Percentiles rank a stretch among this genome's conserved stretches.
These are phyloP conservation scores for Caenorhabditis brenneri DNA, from an alignment of 1,140 invertebrate genomes.

Conservation along the genomic window DNA sequence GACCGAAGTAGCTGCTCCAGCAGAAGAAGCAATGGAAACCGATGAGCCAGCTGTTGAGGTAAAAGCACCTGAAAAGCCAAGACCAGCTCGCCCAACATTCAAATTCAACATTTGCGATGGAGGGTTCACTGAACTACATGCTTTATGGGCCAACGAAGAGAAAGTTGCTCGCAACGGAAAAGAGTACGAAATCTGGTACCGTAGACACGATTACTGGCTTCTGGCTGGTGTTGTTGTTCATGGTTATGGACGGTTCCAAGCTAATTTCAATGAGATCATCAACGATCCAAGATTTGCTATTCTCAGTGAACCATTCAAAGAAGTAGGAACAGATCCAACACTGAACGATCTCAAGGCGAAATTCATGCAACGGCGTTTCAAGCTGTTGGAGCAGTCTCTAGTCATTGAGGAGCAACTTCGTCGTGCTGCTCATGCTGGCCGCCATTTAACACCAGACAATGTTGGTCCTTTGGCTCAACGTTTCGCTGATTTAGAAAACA, in stretches of 20 bases:
- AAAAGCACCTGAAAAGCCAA: not conserved
- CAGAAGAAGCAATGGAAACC: constrained; percentile 10
- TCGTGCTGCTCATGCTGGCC: constrained; percentile 94
- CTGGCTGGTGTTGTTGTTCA: constrained; percentile 95
- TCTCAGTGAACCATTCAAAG: constrained; percentile 99
- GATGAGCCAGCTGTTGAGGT: constrained; percentile 6
- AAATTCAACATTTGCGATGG: constrained; percentile 99
- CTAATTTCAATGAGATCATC: constrained; percentile 89
- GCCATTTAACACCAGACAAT: constrained; percentile 83
- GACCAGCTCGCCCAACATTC: constrained; percentile 78
- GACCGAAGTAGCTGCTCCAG: constrained; percentile 45
- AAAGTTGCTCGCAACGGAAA: constrained; percentile 86
- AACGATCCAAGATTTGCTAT: constrained; percentile 95
- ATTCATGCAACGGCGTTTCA: constrained; percentile 95
- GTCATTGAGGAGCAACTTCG: constrained; percentile 98
- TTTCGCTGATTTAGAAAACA: constrained; percentile 84
- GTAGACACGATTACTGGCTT: constrained; percentile 98
- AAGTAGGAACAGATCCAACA: constrained; percentile 89
- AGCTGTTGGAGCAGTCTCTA: constrained; percentile 94
- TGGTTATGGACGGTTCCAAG: constrained; percentile 98
- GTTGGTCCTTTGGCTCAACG: constrained; percentile 82
- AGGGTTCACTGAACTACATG: constrained; percentile 98
- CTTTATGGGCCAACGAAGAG: constrained; percentile 97
- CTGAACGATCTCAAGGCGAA: constrained; percentile 99
- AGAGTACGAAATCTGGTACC: constrained; percentile 97